phyloP scores from a whole-genome alignment of 1,140 invertebrate genomes.

The Hylaeus volcanicus region DNA sequence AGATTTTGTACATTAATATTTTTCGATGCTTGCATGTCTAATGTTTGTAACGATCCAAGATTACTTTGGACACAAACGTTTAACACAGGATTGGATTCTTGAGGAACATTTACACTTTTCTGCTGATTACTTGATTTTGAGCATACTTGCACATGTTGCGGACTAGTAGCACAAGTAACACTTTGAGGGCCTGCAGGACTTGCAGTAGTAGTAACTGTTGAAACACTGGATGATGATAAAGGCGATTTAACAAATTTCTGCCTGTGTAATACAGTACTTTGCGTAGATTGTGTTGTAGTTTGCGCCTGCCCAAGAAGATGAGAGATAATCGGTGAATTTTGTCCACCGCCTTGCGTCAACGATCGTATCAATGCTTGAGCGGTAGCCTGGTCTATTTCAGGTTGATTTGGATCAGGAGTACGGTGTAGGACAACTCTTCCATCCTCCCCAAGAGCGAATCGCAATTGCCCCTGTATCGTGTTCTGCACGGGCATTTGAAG shows the following conservation, averaged over 20 bases:
- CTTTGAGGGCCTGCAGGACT: slow-evolving; percentile 66
- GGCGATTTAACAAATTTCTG: slow-evolving; percentile 73
- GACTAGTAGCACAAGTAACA: slow-evolving; percentile 64
- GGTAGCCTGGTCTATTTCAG: slow-evolving; percentile 76
- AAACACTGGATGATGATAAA: slow-evolving; percentile 34
- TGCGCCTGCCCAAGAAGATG: slow-evolving; percentile 75
- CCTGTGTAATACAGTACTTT: slow-evolving; percentile 57
- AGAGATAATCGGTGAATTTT: slow-evolving; percentile 78
- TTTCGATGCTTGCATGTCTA: slow-evolving; percentile 59
- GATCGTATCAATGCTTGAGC: slow-evolving; percentile 77
- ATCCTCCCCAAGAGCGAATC: slow-evolving; percentile 80
- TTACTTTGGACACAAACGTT: slow-evolving; percentile 55
- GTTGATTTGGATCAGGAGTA: slow-evolving; percentile 77
- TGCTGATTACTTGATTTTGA: slow-evolving; percentile 63
- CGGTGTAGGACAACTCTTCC: slow-evolving; percentile 81
- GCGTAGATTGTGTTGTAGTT: slow-evolving; percentile 63
- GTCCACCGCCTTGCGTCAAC: slow-evolving; percentile 73
- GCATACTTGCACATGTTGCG: slow-evolving; percentile 66
- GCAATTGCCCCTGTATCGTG: slow-evolving; percentile 77
- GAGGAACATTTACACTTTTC: slow-evolving; percentile 51
- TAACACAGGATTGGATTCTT: slow-evolving; percentile 57
- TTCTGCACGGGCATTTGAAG: slow-evolving; percentile 79
- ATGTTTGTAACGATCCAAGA: slow-evolving; percentile 50
- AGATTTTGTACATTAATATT: slow-evolving; percentile 60
- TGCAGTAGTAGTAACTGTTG: slow-evolving; percentile 41